phyloP scores from a whole-genome alignment of 2,113 vertebrate genomes.

The Cettia cetti region DNA sequence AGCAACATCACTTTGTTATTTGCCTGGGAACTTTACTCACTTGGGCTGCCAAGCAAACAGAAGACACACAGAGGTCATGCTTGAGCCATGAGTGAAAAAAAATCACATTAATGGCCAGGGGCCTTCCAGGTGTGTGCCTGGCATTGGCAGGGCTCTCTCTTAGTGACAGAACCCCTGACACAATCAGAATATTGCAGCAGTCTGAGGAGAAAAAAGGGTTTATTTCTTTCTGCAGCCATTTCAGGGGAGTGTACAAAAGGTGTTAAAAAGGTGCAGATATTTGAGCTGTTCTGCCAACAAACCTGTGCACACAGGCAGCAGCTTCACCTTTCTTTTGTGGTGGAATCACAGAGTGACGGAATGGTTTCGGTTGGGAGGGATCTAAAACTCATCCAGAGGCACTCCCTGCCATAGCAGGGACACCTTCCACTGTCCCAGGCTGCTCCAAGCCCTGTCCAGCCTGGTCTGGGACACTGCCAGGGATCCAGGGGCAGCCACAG shows the following conservation, averaged over 20 bases:
- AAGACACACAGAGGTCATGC: not conserved
- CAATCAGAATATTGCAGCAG: not conserved
- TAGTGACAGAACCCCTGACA: not conserved
- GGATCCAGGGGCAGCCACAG: not conserved
- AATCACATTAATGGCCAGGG: not conserved
- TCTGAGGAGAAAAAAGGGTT: not conserved
- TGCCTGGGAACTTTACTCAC: not conserved
- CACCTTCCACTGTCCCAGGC: not conserved
- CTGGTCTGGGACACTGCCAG: not conserved
- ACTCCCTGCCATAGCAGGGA: not conserved
- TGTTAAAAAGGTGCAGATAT: not conserved
- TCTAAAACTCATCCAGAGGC: rapidly evolving
- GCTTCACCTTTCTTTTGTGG: not conserved
- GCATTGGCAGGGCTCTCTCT: too few species aligned
- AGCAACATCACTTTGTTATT: not conserved
- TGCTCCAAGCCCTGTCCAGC: rapidly evolving
- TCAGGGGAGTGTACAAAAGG: not conserved
- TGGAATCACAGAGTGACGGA: not conserved
- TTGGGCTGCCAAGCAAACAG: not conserved
- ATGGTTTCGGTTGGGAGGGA: not conserved
- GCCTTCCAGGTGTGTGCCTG: not conserved
- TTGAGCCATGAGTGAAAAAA: not conserved
- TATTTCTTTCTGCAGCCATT: not conserved
- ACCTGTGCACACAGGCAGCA: not conserved
- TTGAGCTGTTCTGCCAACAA: not conserved